Conservation (phyloP, 2,888 invertebrate species). For the Polietes domitor region DNA sequence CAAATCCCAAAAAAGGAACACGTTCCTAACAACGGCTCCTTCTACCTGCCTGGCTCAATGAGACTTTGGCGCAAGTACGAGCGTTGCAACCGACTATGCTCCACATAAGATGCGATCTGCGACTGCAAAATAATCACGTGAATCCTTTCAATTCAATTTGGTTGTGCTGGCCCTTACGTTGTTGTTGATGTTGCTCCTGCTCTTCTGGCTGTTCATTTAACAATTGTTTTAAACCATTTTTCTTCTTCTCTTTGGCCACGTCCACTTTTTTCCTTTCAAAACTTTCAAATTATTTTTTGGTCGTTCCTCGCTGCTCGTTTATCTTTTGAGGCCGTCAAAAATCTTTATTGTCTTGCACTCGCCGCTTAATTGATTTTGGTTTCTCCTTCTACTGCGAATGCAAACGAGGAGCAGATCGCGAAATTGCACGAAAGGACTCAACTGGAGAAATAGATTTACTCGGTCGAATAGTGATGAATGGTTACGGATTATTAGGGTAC, state of each 20-base stretch:
- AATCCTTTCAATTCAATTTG: constrained; percentile 52
- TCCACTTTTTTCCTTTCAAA: constrained; percentile 46
- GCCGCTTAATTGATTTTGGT: constrained; percentile 20
- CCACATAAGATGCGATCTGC: constrained; percentile 58
- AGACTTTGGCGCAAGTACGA: too few species aligned
- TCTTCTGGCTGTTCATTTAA: constrained; percentile 33
- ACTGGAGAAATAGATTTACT: not conserved
- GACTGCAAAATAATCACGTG: constrained; percentile 57
- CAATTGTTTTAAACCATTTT: constrained; percentile 60
- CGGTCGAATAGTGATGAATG: constrained; percentile 3
- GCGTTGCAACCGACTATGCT: constrained; percentile 38
- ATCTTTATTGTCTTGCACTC: constrained; percentile 40
- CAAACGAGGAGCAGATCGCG: not conserved
- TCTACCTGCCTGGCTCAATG: constrained; percentile 27
- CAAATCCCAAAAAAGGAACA: constrained; percentile 3
- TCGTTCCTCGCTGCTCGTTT: constrained; percentile 43
- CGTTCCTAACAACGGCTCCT: constrained; percentile 3
- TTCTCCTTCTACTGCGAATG: not conserved
- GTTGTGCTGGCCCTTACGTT: not conserved
- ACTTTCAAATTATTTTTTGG: constrained; percentile 62
- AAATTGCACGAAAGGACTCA: not conserved
- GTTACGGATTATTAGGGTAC: too few species aligned
- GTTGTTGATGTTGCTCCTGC: not conserved
- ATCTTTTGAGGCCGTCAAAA: constrained; percentile 48
- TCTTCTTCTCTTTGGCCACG: not conserved